Percentiles rank a stretch among this genome's conserved stretches.
Conservation (phyloP, 2,113 vertebrate genomes). For the Triplophysa tibetana region DNA sequence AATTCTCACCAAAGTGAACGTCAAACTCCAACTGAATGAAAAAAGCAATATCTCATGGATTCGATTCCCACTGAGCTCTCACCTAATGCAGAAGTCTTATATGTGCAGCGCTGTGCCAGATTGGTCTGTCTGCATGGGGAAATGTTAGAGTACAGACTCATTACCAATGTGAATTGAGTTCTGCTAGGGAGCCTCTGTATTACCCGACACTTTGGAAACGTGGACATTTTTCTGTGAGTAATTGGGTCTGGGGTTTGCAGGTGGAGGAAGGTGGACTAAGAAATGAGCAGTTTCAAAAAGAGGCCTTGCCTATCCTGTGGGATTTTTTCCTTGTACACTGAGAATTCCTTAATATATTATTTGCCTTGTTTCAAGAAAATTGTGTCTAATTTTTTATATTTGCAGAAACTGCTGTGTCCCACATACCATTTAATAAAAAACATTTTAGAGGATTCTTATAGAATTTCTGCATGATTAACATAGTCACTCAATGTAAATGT, state of each 20-base stretch:
- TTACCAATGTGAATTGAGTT: constrained; percentile 79
- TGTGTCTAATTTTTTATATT: neutral
- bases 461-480: too few relatives aligned
- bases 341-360: neutral
- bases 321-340: constrained; percentile 2
- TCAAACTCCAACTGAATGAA: constrained; percentile 68
- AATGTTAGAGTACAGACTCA: constrained; percentile 76
- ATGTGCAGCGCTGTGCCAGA: constrained; percentile 70
- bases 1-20: constrained; percentile 65
- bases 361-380: neutral
- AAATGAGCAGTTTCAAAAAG: constrained; percentile 68
- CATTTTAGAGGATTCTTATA: neutral
- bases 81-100: constrained; percentile 67
- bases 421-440: neutral
- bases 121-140: constrained; percentile 76
- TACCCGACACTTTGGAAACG: constrained; percentile 68
- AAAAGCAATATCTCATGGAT: constrained; percentile 72
- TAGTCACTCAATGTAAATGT: too few relatives aligned
- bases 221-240: constrained; percentile 71
- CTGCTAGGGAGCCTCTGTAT: constrained; percentile 75
- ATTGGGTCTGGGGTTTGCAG: constrained; percentile 72
- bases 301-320: constrained; percentile 54
- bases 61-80: constrained; percentile 70
- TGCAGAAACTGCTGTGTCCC: neutral
- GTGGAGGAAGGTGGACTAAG: constrained; percentile 67